Evolutionary conservation across 2,113 vertebrate genomes (phyloP), one percentile per base, ranked within the genome.

Genomic region (Cardinalis cardinalis): DNA sequence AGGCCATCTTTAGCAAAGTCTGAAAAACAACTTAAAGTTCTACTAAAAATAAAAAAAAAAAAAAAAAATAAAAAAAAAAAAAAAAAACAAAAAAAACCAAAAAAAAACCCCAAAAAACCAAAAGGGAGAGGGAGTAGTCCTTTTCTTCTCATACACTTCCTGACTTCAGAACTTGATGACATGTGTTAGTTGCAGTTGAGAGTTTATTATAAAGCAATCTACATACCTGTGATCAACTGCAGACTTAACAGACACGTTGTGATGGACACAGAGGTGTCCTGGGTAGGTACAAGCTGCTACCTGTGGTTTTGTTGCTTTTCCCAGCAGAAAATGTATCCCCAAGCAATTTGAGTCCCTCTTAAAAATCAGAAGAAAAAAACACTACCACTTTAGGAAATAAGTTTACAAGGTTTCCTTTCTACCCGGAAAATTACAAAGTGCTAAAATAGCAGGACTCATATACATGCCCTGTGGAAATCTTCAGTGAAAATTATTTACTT

Each of bases 401-500:
- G 24, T 55, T 40, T 32, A 25, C 25, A 46, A 24, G 17, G 40
- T 72, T 89, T 75, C 19, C 18, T 48, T 83, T 78, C 84, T 28
- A 79, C 9, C 28, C 41, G 20, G 29, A 85, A 61, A 32, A 73
- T 3, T 9, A 29, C 10, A 65, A 58, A 61, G 31, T 7, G 5
- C 32, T 36, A 21, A 65, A 71, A 63, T 11, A 74, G 7, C 29
- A 71, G 12, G 19, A 58, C 7, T 41, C 4, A 1, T 19, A 28
- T 7, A 20, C 0, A 1, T 1, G 12, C n/a, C 29, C 56, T 43
- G 28, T 0, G 2, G 31, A 88, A 88, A 77, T 32, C 41, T 32
- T 53, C 17, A 61, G 43, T 44, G 25, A 52, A 79, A 64, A 72
- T 31, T 38, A 86, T 56, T 78, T 70, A 46, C 18, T 56, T 65